These are phyloP conservation scores for Zaprionus obscuricornis DNA, from an alignment of 2,888 invertebrate species.

Conservation along the genomic window DNA sequence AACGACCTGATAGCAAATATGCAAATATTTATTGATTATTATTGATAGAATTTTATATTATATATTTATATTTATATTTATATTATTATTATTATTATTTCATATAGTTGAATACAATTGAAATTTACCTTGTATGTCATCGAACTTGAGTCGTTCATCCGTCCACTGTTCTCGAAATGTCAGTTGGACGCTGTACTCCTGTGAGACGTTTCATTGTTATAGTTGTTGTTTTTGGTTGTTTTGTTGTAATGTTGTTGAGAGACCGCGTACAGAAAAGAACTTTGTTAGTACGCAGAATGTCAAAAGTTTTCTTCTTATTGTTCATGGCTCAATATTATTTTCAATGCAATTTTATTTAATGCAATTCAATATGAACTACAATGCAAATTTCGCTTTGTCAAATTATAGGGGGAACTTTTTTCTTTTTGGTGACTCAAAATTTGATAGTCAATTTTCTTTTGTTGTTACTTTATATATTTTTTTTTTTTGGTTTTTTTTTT, in stretches of 20 bases:
- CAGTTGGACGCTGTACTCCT: slow-evolving; percentile 99
- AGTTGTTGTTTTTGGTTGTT: slow-evolving; percentile 45
- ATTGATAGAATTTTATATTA: too few species aligned
- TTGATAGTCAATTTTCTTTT: slow-evolving; percentile 3
- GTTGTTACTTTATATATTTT: slow-evolving; percentile 10
- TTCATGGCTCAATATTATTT: slow-evolving; percentile 19
- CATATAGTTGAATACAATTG: background rate
- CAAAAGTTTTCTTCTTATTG: slow-evolving; percentile 21
- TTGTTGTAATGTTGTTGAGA: slow-evolving; percentile 81
- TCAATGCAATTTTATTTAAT: slow-evolving; percentile 29
- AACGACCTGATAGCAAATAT: too few species aligned
- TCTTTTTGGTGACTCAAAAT: too few species aligned
- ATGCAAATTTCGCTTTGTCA: slow-evolving; percentile 63
- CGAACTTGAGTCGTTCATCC: slow-evolving; percentile 95
- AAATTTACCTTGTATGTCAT: slow-evolving; percentile 91
- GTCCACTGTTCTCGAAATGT: slow-evolving; percentile 99
- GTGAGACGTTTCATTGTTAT: slow-evolving; percentile 19
- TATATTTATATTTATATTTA: too few species aligned
- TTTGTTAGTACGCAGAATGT: slow-evolving; percentile 47
- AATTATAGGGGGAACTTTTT: slow-evolving; percentile 48
- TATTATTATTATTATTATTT: too few species aligned
- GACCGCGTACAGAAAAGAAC: slow-evolving; percentile 27
- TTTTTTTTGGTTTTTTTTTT: slow-evolving; percentile 16
- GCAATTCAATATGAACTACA: slow-evolving; percentile 65
- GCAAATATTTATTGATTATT: background rate